These are phyloP conservation scores for Mythimna loreyi DNA, from an alignment of 2,888 invertebrate genomes.

Conservation along the genomic window DNA sequence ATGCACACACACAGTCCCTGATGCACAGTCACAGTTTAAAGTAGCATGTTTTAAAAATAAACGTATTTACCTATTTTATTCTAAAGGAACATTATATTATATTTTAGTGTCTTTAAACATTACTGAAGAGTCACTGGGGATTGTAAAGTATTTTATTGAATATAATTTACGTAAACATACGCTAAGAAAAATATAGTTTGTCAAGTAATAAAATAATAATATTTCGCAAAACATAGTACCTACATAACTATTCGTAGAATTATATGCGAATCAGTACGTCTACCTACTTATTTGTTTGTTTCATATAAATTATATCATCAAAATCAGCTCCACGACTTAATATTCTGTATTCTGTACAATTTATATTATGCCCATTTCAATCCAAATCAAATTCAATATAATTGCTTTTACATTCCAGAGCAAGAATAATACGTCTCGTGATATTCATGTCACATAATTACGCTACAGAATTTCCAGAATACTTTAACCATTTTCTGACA, in stretches of 20 bases:
- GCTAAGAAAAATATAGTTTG: no score
- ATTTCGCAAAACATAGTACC: background rate
- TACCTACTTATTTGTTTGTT: background rate
- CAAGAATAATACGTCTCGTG: constrained; percentile 15
- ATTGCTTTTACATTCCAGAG: constrained; percentile 34
- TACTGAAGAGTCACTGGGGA: background rate
- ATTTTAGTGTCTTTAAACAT: background rate
- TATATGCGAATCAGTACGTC: background rate
- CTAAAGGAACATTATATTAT: no score
- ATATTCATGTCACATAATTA: constrained; percentile 19
- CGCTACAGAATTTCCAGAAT: constrained; percentile 7
- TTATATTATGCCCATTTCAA: constrained; percentile 13
- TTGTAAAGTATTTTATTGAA: background rate
- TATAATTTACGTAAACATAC: background rate
- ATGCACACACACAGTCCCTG: no score
- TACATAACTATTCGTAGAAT: background rate
- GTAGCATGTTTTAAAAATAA: no score
- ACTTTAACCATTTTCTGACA: constrained; percentile 3
- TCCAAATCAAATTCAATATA: constrained; percentile 14
- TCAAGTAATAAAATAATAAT: no score
- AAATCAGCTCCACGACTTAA: constrained; percentile 11
- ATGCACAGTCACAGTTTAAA: no score
- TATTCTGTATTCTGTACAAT: constrained; percentile 3
- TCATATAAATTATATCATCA: background rate
- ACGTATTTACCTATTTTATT: no score